Conservation (phyloP, 2,888 invertebrate species). For the Meghimatium bilineatum region DNA sequence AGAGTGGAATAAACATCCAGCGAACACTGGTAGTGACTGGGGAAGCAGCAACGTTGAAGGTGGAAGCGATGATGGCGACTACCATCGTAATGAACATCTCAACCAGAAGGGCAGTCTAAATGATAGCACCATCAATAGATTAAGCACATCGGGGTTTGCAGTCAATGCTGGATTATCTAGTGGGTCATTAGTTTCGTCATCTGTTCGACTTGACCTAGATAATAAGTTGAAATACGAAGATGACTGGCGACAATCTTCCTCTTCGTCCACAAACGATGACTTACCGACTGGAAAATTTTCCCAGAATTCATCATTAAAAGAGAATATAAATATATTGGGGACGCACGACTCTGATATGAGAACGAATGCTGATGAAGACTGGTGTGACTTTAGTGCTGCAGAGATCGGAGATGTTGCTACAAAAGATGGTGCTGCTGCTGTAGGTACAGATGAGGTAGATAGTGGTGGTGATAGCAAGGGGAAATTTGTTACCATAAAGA, state of each 20-base stretch:
- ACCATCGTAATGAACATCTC: neutral
- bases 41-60: conserved; percentile 22
- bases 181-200: neutral
- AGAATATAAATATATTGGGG: neutral
- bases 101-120: neutral
- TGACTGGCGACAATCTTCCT: conserved; percentile 2
- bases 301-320: neutral
- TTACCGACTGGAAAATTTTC: neutral
- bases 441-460: conserved; percentile 2
- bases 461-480: neutral
- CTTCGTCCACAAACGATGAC: neutral
- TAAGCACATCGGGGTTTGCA: neutral
- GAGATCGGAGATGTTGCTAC: neutral
- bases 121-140: neutral
- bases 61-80: neutral
- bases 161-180: neutral
- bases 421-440: neutral
- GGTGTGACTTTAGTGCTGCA: conserved; percentile 38
- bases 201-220: neutral
- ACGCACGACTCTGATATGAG: too few species aligned
- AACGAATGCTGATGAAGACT: conserved; percentile 8
- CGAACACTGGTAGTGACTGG: conserved; percentile 37
- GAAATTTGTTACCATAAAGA: conserved; percentile 61
- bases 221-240: neutral
- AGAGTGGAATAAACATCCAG: conserved; percentile 14